Base-by-base conservation (phyloP, 2,888 invertebrate genomes). In the Rhingia rostrata region DNA sequence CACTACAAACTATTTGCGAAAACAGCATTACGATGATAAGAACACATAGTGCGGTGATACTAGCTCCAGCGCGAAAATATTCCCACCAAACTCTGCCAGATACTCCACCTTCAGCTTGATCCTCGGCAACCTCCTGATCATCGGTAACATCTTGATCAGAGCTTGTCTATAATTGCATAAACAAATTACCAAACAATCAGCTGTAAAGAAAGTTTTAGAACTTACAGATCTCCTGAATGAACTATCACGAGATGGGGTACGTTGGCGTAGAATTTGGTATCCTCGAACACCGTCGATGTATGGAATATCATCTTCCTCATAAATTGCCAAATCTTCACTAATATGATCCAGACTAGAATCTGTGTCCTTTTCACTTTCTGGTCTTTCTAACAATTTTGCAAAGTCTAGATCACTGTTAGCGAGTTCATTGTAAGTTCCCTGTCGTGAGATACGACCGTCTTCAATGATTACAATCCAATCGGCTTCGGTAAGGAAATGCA, bases 401-500 rank as follows among this genome's bases (percentile, higher is more conserved):
- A 94, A 93, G 87, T 93, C 92, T 89, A 92, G 87, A 33, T 92
- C 92, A 74, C 92, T 92, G 4, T 91, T 91, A 22, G 92, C 89
- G 4, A 94, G 89, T 41, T 93, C 92, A 5, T 90, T 88, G 74
- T 92, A 93, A 0, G 92, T 93, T 35, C 94, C 93, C 83, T 91
- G 91, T 0, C 89, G 87, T 5, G 89, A 87, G 30, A 92, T 90
- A 5, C 87, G 84, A 0, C 92, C 95, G 87, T 94, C 93, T 86
- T 94, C 93, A 43, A 95, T 90, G 64, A 94, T 92, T 12, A 95
- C 92, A 83, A 95, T 93, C 86, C 92, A 92, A 90, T 94, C 94
- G 2, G 93, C 94, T 80, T 93, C 91, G 67, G 93, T 93, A 0
- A 95, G 91, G 87, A 94, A 95, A 88, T 96, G 96, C 7, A 96